These are phyloP conservation scores for Xestia sexstrigata DNA, from an alignment of 2,888 invertebrate species.

Conservation along the genomic window DNA sequence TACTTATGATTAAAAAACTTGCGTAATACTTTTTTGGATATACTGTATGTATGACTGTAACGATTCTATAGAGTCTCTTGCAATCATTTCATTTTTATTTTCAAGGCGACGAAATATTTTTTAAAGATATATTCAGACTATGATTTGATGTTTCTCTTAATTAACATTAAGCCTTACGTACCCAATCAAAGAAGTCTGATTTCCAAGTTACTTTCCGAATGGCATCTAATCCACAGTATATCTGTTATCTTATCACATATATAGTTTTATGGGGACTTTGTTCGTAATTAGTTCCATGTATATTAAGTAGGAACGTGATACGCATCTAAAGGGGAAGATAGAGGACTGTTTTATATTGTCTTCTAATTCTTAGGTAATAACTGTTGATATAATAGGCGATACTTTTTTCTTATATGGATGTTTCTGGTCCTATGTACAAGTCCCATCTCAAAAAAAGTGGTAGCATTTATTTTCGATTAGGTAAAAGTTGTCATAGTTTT, in stretches of 20 bases:
- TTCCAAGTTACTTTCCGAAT: constrained; percentile 21
- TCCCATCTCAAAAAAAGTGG: not conserved
- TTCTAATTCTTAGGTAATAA: constrained; percentile 27
- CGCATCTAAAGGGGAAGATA: constrained; percentile 58
- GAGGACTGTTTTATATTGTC: constrained; percentile 30
- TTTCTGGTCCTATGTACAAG: not conserved
- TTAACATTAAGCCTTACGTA: not conserved
- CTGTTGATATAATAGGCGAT: constrained; percentile 17
- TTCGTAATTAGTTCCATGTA: constrained; percentile 67
- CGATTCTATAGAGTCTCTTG: not conserved
- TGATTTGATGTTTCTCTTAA: not conserved
- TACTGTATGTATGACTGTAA: not conserved
- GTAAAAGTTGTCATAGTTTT: not conserved
- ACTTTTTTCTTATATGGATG: not conserved
- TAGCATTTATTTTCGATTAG: not conserved
- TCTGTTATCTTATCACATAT: constrained; percentile 58
- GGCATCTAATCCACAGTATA: constrained; percentile 49
- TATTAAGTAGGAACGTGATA: constrained; percentile 66
- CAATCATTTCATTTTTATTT: not conserved
- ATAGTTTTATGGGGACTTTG: constrained; percentile 67
- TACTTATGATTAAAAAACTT: not conserved
- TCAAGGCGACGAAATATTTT: no score
- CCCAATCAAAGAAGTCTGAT: constrained; percentile 17
- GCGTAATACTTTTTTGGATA: not conserved
- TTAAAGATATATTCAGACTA: not conserved